Evolutionary conservation across 2,888 invertebrate genomes (phyloP), one percentile per base, ranked within the genome.

Genomic region (Sylvicola cinctus): DNA sequence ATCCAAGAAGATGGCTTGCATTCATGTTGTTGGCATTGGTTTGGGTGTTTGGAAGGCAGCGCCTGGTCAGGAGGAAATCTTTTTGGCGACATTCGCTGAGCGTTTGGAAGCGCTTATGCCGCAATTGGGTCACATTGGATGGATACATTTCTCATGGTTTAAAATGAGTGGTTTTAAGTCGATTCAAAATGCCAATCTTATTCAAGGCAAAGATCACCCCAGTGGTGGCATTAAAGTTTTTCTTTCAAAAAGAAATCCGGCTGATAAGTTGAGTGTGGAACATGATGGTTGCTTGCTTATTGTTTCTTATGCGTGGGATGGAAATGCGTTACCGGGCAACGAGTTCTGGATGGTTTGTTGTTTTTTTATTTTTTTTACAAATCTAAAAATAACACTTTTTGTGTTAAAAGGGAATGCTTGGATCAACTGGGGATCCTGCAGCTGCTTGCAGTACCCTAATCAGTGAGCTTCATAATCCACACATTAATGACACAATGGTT

Each of bases 251-350:
- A 52, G 70, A 2, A 61, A 69, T 48, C 71, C 73, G 0, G 69
- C 70, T 0, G 48, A 61, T 0, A 61, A 58, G 36, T 42, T 73
- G 32, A 32, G 27, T 0, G 62, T 58, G 26, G 54, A 54, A 37
- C 49, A 63, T 40, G 54, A 47, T 14, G 61, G 64, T 35, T 65
- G 62, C 40, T 47, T 68, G 8, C 52, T 74, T 12, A 64, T 75
- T 0, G 66, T 73, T 20, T 73, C 72, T 0, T 77, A 76, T 45
- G 70, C 77, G 1, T 74, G 75, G 71, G 76, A 77, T 46, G 69
- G 73, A 6, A 77, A 77, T 46, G 67, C 76, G 1, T 61, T 73
- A 37, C 76, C 77, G 2, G 77, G 76, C 30, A 77, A 77, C 44
- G 77, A 77, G 46, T 77, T 70, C 49, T 77, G 77, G 77, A 50